Percentiles rank a stretch among this genome's conserved stretches.
Conservation (phyloP, 1,140 invertebrate genomes). For the Nephila pilipes region DNA sequence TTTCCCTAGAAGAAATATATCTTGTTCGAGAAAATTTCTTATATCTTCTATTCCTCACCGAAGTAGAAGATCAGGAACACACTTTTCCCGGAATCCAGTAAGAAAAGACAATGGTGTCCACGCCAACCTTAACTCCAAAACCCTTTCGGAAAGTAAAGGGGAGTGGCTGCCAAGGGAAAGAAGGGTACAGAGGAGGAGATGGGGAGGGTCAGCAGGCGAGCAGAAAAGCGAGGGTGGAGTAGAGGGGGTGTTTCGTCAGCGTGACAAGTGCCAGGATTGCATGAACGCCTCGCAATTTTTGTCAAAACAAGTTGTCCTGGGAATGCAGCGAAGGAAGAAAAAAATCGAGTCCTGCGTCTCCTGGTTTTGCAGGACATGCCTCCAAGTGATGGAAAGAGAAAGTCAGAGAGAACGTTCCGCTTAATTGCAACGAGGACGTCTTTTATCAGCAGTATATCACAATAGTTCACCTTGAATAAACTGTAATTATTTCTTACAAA, state of each 20-base stretch:
- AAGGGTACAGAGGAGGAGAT: not conserved
- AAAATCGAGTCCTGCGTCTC: not conserved
- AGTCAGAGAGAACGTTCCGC: constrained; percentile 68
- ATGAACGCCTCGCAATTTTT: constrained; percentile 68
- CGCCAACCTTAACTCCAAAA: not conserved
- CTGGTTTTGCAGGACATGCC: constrained; percentile 72
- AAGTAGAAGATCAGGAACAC: not conserved
- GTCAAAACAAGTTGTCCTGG: constrained; percentile 76
- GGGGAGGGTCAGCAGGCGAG: not conserved
- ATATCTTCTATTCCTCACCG: not conserved
- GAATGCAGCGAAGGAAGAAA: constrained; percentile 34
- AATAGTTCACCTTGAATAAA: constrained; percentile 78
- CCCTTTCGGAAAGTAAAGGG: constrained; percentile 35
- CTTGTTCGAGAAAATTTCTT: too few species aligned
- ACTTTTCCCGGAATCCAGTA: not conserved
- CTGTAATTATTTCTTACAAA: constrained; percentile 77
- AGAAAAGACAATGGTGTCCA: constrained; percentile 32
- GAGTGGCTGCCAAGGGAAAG: not conserved
- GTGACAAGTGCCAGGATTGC: constrained; percentile 76
- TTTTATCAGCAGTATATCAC: constrained; percentile 77
- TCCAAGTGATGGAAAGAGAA: constrained; percentile 73
- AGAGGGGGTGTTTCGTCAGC: constrained; percentile 21
- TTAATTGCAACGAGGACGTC: constrained; percentile 77
- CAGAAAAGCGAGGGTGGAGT: constrained; percentile 17
- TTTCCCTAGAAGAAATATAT: not conserved